Percentiles rank a stretch among this genome's conserved stretches.
These are phyloP conservation scores for Protodeltote pygarga DNA, from an alignment of 2,888 invertebrate species.

Conservation along the genomic window DNA sequence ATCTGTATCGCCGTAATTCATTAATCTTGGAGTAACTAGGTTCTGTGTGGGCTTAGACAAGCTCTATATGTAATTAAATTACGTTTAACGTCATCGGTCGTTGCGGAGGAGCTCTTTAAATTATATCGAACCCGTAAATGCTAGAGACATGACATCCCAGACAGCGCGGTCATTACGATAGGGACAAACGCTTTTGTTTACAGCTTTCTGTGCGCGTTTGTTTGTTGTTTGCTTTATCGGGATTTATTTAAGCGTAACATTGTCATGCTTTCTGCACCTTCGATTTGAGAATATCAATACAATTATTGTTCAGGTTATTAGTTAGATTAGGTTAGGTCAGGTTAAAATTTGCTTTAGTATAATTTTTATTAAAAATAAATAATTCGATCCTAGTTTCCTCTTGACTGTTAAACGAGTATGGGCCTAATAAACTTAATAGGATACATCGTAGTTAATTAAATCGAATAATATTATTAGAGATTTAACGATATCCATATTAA, in stretches of 20 bases:
- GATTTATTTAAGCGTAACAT: slow-evolving; percentile 20
- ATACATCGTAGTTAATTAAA: slow-evolving; percentile 8
- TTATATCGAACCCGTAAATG: slow-evolving; percentile 69
- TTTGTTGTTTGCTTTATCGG: slow-evolving; percentile 33
- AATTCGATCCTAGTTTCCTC: too few relatives aligned
- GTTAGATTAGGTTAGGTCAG: too few relatives aligned
- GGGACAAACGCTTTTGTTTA: slow-evolving; percentile 39
- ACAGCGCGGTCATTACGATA: slow-evolving; percentile 46
- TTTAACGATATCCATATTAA: slow-evolving; percentile 51
- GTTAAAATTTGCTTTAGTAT: too few relatives aligned
- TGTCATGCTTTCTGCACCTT: slow-evolving; percentile 9
- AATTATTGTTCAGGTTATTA: too few relatives aligned
- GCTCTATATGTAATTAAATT: slow-evolving; percentile 80
- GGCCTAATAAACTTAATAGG: slow-evolving; percentile 10
- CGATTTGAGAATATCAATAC: slow-evolving; percentile 20
- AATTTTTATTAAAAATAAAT: too few relatives aligned
- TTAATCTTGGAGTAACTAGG: slow-evolving; percentile 80
- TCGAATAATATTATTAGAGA: slow-evolving; percentile 20
- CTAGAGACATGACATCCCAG: slow-evolving; percentile 48
- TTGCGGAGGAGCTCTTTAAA: slow-evolving; percentile 72
- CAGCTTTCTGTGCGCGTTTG: slow-evolving; percentile 28
- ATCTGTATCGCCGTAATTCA: slow-evolving; percentile 67
- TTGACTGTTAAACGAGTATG: neutral
- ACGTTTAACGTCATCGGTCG: slow-evolving; percentile 66
- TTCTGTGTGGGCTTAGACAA: slow-evolving; percentile 81